Conservation (phyloP, 2,888 invertebrate genomes). For the Amphipoea lucens region DNA sequence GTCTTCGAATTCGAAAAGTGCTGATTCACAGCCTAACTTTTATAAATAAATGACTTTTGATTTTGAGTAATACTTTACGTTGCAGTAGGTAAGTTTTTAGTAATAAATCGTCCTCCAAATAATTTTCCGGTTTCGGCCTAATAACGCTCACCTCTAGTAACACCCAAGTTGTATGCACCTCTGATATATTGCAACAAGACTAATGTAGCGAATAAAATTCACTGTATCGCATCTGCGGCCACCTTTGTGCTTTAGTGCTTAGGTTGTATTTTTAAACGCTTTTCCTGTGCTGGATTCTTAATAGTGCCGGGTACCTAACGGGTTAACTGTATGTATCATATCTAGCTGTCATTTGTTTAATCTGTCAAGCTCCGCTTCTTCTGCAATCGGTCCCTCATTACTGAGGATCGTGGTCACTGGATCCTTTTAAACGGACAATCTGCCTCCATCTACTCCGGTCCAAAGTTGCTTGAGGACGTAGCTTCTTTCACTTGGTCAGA, state of each 20-base stretch:
- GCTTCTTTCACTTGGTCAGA: no score
- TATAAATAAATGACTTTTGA: no score
- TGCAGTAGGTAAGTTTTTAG: background rate
- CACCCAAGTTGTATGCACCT: constrained; percentile 55
- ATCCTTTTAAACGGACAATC: no score
- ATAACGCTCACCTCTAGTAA: constrained; percentile 23
- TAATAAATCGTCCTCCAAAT: background rate
- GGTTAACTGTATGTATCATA: background rate
- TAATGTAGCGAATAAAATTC: constrained; percentile 68
- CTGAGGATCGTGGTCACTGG: no score
- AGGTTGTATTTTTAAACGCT: constrained; percentile 12
- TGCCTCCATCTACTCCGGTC: no score
- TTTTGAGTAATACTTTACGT: background rate
- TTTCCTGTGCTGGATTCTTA: background rate
- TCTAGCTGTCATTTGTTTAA: background rate
- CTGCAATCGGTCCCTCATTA: no score
- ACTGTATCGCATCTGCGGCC: constrained; percentile 48
- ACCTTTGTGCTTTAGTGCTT: constrained; percentile 43
- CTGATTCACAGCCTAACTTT: no score
- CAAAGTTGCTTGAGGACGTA: no score
- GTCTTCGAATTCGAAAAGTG: no score
- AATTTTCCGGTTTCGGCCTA: constrained; percentile 8
- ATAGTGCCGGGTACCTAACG: background rate
- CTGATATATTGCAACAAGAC: constrained; percentile 60
- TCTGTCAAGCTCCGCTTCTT: no score